Conservation (phyloP, 2,888 invertebrate genomes). For the Lochmaea crataegi region DNA sequence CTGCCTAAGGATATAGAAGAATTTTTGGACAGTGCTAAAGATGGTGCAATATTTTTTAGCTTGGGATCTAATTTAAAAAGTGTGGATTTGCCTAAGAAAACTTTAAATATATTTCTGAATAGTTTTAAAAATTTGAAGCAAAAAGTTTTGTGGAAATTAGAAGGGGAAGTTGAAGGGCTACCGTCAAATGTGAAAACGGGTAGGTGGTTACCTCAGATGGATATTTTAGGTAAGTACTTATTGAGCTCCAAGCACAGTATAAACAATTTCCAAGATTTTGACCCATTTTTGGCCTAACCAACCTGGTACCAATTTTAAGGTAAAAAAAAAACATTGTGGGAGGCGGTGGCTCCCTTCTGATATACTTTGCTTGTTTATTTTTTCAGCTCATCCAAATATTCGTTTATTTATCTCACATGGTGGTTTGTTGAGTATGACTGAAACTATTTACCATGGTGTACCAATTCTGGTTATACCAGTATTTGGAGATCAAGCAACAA, state of each 20-base stretch:
- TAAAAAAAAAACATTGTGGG: neutral
- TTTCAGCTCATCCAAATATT: slow-evolving; percentile 50
- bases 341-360: too few relatives aligned
- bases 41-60: slow-evolving; percentile 80
- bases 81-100: slow-evolving; percentile 72
- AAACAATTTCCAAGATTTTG: too few relatives aligned
- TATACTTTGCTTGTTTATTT: neutral
- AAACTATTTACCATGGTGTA: slow-evolving; percentile 49
- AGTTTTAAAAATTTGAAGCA: slow-evolving; percentile 74
- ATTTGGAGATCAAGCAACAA: slow-evolving; percentile 50
- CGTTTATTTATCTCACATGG: slow-evolving; percentile 50
- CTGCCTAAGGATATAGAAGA: slow-evolving; percentile 59
- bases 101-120: slow-evolving; percentile 70
- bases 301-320: neutral
- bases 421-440: slow-evolving; percentile 49
- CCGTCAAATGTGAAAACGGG: slow-evolving; percentile 73
- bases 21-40: slow-evolving; percentile 73
- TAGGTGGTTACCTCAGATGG: slow-evolving; percentile 82
- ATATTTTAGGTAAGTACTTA: slow-evolving; percentile 77
- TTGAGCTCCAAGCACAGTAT: slow-evolving; percentile 18
- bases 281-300: too few relatives aligned
- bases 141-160: slow-evolving; percentile 84
- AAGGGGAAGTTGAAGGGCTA: slow-evolving; percentile 69
- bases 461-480: slow-evolving; percentile 49
- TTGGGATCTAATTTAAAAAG: slow-evolving; percentile 81